Evolutionary conservation across 1,140 invertebrate species (phyloP).

Genomic region (Drosophila grimshawi): DNA sequence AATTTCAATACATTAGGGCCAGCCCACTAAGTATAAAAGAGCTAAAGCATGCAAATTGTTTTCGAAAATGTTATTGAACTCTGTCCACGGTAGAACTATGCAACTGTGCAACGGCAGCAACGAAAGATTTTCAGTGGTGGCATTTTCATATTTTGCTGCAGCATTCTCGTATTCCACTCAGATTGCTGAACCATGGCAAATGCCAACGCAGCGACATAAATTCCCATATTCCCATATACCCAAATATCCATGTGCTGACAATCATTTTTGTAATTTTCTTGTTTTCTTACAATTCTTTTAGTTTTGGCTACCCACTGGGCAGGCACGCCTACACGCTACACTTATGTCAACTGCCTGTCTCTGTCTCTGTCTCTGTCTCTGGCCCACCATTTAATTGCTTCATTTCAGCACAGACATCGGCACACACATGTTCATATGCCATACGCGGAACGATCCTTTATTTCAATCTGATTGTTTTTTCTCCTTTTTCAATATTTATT

Average conservation of each 20-base stretch:
- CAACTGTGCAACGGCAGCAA: neutral
- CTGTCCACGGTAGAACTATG: constrained; percentile 8
- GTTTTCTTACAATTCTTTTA: constrained; percentile 1
- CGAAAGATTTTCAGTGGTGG: too few relatives aligned
- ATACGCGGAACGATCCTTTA: constrained; percentile 51
- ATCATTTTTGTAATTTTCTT: constrained; percentile 46
- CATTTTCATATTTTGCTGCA: constrained; percentile 2
- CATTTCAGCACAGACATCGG: constrained; percentile 42
- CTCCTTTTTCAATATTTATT: constrained; percentile 61
- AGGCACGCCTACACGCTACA: constrained; percentile 33
- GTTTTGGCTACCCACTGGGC: constrained; percentile 26
- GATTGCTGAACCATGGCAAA: constrained; percentile 22
- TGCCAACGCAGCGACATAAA: constrained; percentile 57
- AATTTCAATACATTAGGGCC: constrained; percentile 26
- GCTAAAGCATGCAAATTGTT: constrained; percentile 59
- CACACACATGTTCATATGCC: constrained; percentile 32
- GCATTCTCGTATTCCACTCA: neutral
- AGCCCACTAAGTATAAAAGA: neutral
- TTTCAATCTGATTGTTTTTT: neutral
- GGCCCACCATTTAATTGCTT: constrained; percentile 62
- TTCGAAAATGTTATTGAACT: constrained; percentile 69
- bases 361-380: neutral
- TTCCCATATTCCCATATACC: constrained; percentile 12
- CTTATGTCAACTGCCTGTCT: neutral
- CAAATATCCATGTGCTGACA: constrained; percentile 57